Base-by-base conservation (phyloP, 2,113 vertebrate genomes). In the Lophotis ruficrista region DNA sequence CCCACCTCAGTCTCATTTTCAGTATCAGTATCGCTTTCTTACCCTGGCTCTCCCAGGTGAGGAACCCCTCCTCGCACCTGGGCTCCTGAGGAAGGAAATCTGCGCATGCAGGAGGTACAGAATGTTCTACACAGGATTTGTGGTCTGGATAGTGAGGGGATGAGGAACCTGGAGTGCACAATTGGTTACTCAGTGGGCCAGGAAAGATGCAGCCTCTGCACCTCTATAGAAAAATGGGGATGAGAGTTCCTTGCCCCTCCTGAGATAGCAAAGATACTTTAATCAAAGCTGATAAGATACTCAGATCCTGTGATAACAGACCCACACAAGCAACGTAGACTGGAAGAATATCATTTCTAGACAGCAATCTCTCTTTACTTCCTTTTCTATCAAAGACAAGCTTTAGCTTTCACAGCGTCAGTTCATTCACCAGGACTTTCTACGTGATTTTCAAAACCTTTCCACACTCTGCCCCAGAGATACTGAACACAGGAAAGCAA, bases 11-110 rank as follows among this genome's bases (percentile, higher is more conserved):
- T 17, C 23, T 78, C 41, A 43, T 72, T 64, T 71, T 48, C 38
- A 48, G 30, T 33, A 53, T 22, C 4, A 1, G 6, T 54, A 41
- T 47, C 64, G 18, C 20, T 71, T 54, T 71, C 64, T 47, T 9
- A 16, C 31, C 10, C 61, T 38, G 68, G 23, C 73, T 87, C 18
- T 82, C 50, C 62, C 53, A n/a, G 0, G 3, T 6, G 18, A 13
- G 41, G 57, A 14, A 24, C 21, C 17, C 5, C 33, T 37, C 15
- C 30, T 27, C 2, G 0, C 30, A 9, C 79, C 12, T 3, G 0
- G 33, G 47, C 22, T 68, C 19, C 23, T 0, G 3, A 33, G 61
- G 48, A 84, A 66, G 18, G 21, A 71, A 77, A 53, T 12, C n/a
- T 41, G 10, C 1, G 0, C 7, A 48, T 37, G 53, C 65, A 72